A percentile compares a stretch with the other conserved stretches of the same genome.
Evolutionary conservation across 2,797 vertebrate genomes (phyloP).

Genomic region (Semaprochilodus insignis): DNA sequence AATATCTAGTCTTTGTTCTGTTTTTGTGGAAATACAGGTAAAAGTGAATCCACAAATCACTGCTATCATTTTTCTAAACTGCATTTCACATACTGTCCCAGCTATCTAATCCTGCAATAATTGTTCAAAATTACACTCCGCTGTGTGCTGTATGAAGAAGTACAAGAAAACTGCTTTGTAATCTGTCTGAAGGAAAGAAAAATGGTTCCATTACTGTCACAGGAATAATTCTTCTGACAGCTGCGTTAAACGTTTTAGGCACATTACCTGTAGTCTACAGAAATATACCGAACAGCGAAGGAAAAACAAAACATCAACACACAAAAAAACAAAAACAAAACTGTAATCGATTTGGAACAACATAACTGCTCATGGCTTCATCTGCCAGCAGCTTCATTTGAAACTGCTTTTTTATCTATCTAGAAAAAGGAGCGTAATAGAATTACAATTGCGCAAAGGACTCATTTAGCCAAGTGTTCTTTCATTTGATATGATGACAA

Average conservation of each 20-base stretch:
- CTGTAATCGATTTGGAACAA: constrained; percentile 37
- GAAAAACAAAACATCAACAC: neutral
- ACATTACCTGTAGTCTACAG: neutral
- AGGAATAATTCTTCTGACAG: constrained; percentile 20
- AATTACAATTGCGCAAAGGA: constrained; percentile 40
- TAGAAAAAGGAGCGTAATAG: constrained; percentile 45
- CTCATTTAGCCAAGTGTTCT: constrained; percentile 31
- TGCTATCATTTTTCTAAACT: too few species aligned
- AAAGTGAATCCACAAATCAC: too few species aligned
- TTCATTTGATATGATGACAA: constrained; percentile 36
- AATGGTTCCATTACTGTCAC: neutral
- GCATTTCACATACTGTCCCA: neutral
- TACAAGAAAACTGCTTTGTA: neutral
- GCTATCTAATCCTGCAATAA: neutral
- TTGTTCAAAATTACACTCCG: neutral
- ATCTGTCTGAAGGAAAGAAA: neutral
- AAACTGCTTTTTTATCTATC: constrained; percentile 47
- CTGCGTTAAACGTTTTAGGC: constrained; percentile 18
- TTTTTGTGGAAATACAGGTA: too few species aligned
- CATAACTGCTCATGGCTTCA: constrained; percentile 27
- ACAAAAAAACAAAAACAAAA: neutral
- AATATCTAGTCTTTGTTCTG: too few species aligned
- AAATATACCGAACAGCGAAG: neutral
- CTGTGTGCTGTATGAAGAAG: neutral
- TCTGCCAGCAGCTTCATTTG: constrained; percentile 34